A percentile compares a stretch with the other conserved stretches of the same genome.
phyloP scores from a whole-genome alignment of 2,888 invertebrate species.

The Priapulus caudatus region DNA sequence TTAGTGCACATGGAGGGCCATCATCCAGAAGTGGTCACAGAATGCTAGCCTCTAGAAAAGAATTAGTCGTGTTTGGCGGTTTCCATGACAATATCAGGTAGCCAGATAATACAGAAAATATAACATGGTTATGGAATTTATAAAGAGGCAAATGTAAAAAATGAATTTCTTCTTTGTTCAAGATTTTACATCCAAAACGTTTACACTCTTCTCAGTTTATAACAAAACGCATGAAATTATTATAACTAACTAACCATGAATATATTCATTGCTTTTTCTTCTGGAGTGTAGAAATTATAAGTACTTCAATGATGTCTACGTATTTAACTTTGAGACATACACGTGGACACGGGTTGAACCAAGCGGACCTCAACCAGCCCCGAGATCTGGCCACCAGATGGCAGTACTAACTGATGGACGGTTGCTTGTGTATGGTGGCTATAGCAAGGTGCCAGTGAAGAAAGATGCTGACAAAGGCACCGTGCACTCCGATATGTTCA shows the following conservation, averaged over 20 bases:
- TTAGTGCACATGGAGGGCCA: conserved; percentile 59
- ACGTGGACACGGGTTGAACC: conserved; percentile 61
- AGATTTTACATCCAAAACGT: too few relatives aligned
- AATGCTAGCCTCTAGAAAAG: conserved; percentile 66
- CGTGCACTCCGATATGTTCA: conserved; percentile 57
- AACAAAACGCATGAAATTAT: background rate
- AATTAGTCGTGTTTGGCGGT: conserved; percentile 74
- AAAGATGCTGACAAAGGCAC: conserved; percentile 61
- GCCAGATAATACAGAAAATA: too few relatives aligned
- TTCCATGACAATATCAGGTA: conserved; percentile 67
- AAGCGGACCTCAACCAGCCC: conserved; percentile 50
- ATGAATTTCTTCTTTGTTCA: too few relatives aligned
- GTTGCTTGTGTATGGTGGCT: conserved; percentile 61
- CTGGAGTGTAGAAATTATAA: conserved; percentile 52
- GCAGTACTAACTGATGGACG: conserved; percentile 50
- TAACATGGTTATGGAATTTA: too few relatives aligned
- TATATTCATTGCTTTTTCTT: background rate
- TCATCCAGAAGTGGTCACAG: conserved; percentile 76
- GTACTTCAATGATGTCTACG: conserved; percentile 74
- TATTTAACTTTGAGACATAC: conserved; percentile 66
- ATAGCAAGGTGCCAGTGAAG: conserved; percentile 57
- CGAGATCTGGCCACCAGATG: conserved; percentile 70
- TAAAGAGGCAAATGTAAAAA: too few relatives aligned
- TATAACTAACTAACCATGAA: background rate
- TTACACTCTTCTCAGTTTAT: too few relatives aligned